A percentile compares a stretch with the other conserved stretches of the same genome.
Evolutionary conservation across 1,140 invertebrate genomes (phyloP).

Genomic region (Drosophila lowei): DNA sequence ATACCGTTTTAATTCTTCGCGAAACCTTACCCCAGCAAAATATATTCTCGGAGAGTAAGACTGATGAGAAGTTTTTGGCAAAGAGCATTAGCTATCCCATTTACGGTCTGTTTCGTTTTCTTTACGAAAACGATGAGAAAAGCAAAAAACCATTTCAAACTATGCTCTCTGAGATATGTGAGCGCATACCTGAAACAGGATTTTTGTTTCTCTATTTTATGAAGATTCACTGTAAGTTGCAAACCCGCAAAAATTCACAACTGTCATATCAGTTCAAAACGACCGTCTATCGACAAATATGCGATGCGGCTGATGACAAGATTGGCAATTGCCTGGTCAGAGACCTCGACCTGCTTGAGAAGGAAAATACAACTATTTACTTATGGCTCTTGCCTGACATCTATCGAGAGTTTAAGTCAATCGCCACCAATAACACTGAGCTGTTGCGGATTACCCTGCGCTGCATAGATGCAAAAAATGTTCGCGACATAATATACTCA

Average conservation of each 20-base stretch:
- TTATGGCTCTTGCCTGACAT: constrained; percentile 96
- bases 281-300: constrained; percentile 93
- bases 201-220: constrained; percentile 94
- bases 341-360: constrained; percentile 91
- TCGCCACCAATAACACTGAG: constrained; percentile 92
- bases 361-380: constrained; percentile 93
- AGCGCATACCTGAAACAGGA: constrained; percentile 88
- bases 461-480: constrained; percentile 93
- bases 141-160: constrained; percentile 88
- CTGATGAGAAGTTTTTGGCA: constrained; percentile 85
- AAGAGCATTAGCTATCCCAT: constrained; percentile 91
- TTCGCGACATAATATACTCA: constrained; percentile 94
- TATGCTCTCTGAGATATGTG: constrained; percentile 88
- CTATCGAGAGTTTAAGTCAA: constrained; percentile 94
- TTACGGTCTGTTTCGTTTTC: constrained; percentile 91
- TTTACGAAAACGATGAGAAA: constrained; percentile 90
- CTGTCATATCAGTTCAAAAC: constrained; percentile 91
- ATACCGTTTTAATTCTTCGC: constrained; percentile 74
- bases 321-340: constrained; percentile 83
- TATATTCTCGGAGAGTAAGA: constrained; percentile 83
- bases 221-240: constrained; percentile 88
- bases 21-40: constrained; percentile 75
- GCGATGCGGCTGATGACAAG: constrained; percentile 91
- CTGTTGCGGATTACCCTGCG: constrained; percentile 94
- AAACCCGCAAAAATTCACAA: constrained; percentile 79